Evolutionary conservation across 2,113 vertebrate species (phyloP), one percentile per base, ranked within the genome.

Genomic region (Calidris pugnax): DNA sequence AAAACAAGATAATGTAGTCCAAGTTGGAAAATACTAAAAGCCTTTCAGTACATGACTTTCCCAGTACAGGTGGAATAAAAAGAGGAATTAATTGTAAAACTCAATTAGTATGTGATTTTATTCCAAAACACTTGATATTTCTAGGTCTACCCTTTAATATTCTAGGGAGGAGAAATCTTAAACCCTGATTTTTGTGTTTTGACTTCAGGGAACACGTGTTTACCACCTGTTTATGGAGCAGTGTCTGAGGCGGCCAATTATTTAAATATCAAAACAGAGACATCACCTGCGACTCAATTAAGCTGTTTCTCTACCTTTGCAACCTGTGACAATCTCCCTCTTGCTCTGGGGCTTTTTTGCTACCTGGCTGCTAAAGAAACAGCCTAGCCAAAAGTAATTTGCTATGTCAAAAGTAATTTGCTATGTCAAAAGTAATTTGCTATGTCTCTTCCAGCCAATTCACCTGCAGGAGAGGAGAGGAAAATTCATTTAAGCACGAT

Each of bases 181-280:
- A 87, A 92, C 19, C 20, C 66, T 53, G 60, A 66, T n/a, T 83
- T 96, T 78, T 73, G 60, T 80, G 41, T 81, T 93, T 93, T 82
- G 74, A 78, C 76, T 95, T 96, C 51, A 67, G 59, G 60, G 80
- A 93, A 18, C 7, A 9, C 1, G 2, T 72, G 64, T 92, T 85
- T 93, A 23, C 71, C 83, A 93, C 89, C 87, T 93, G 62, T 47
- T 92, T 77, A 56, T 68, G 69, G 68, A 87, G 87, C 77, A 76
- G 55, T 32, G 14, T 77, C 81, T 84, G 62, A 86, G 56, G 55
- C 75, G 93, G 87, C 6, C 85, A 41, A 18, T 89, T 89, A 90
- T 60, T 91, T 33, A 85, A 74, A 85, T 68, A 78, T 68, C 67
- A 66, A 75, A 89, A 59, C 85, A 87, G 50, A 93, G 88, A 72